phyloP scores from a whole-genome alignment of 2,113 vertebrate genomes.

The Chloebia gouldiae region DNA sequence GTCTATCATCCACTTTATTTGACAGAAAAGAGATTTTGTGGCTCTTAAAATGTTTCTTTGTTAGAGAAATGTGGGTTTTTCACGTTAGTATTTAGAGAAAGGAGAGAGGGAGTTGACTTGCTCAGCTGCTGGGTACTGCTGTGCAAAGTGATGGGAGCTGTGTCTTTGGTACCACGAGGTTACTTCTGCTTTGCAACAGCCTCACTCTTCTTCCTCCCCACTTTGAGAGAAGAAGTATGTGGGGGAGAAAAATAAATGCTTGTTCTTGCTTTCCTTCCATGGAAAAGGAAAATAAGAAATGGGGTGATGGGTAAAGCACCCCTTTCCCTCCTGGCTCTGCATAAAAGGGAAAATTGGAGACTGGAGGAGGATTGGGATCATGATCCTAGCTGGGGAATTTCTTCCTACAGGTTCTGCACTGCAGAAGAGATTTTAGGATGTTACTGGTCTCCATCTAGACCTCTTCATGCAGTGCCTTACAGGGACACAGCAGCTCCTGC shows the following conservation, averaged over 20 bases:
- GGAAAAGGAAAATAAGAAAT: not conserved
- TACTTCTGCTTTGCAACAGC: not conserved
- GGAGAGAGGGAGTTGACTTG: not conserved
- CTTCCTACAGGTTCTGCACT: not conserved
- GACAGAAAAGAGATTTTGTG: not conserved
- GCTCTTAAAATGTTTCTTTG: not conserved
- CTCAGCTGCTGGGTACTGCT: not conserved
- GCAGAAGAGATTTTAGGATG: not conserved
- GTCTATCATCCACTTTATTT: not conserved
- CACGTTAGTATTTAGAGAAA: not conserved
- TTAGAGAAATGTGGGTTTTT: not conserved
- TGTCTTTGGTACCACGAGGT: not conserved
- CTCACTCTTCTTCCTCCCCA: not conserved
- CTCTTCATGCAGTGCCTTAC: not conserved
- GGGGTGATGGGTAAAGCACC: not conserved
- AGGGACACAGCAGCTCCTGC: not conserved
- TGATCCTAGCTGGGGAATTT: not conserved
- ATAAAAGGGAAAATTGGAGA: accelerated
- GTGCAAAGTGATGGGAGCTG: not conserved
- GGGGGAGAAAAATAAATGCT: not conserved
- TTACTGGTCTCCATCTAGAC: not conserved
- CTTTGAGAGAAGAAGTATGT: not conserved
- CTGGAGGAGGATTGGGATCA: not conserved
- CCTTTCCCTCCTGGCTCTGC: not conserved
- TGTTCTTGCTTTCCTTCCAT: not conserved